These are phyloP conservation scores for Ctena decussata DNA, from an alignment of 2,888 invertebrate species.

Conservation along the genomic window DNA sequence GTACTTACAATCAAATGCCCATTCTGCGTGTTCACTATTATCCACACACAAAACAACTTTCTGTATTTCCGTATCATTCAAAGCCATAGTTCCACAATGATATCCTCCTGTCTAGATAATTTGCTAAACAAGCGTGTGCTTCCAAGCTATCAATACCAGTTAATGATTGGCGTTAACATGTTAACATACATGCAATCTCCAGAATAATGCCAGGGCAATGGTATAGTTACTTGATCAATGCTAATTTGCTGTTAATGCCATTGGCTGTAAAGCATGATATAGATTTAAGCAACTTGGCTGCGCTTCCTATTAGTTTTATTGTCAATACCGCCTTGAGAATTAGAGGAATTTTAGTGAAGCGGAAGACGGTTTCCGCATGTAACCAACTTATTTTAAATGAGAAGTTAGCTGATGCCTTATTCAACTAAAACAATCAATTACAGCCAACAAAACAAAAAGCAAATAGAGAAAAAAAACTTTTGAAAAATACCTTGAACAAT, in stretches of 20 bases:
- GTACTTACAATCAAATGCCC: conserved; percentile 57
- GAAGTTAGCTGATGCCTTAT: too few species aligned
- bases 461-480: too few species aligned
- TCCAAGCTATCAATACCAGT: not conserved
- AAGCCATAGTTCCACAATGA: not conserved
- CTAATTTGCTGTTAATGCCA: not conserved
- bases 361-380: too few species aligned
- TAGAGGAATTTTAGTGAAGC: too few species aligned
- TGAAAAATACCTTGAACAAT: too few species aligned
- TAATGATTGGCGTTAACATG: not conserved
- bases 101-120: not conserved
- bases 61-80: conserved; percentile 8
- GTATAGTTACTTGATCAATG: not conserved
- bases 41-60: conserved; percentile 53
- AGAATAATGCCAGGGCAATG: not conserved
- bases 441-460: too few species aligned
- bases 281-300: too few species aligned
- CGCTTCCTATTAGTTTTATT: too few species aligned
- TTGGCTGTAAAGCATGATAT: not conserved
- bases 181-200: not conserved
- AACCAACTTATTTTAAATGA: too few species aligned
- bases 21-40: conserved; percentile 29
- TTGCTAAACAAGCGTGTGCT: not conserved
- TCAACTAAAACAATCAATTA: too few species aligned
- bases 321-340: too few species aligned